Percentiles rank a stretch among this genome's conserved stretches.
phyloP scores from a whole-genome alignment of 2,797 vertebrate genomes.

The Hoplostethus atlanticus region DNA sequence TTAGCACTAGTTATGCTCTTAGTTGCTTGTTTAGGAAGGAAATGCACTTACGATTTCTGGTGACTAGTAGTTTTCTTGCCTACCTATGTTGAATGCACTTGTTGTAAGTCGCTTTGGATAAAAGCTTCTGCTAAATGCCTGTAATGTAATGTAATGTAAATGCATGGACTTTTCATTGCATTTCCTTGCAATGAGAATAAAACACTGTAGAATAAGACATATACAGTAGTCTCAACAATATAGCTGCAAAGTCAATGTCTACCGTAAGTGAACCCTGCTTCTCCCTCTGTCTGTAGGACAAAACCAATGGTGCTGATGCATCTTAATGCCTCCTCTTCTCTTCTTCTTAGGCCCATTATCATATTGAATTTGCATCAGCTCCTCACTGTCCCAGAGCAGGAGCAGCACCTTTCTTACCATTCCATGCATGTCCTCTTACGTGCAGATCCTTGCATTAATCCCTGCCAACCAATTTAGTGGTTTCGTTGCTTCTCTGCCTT shows the following conservation, averaged over 20 bases:
- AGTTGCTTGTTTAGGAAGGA: too few relatives aligned
- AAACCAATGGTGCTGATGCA: constrained; percentile 68
- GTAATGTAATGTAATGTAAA: too few relatives aligned
- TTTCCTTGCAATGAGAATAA: background rate
- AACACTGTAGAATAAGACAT: constrained; percentile 1
- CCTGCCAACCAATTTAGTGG: constrained; percentile 43
- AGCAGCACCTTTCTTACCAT: constrained; percentile 63
- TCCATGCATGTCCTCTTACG: constrained; percentile 60
- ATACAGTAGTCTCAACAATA: constrained; percentile 2
- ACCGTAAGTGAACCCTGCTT: constrained; percentile 31
- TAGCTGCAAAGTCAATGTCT: constrained; percentile 11
- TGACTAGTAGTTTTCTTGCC: too few relatives aligned
- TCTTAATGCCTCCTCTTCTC: constrained; percentile 46
- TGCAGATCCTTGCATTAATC: constrained; percentile 64
- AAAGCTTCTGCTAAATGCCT: too few relatives aligned
- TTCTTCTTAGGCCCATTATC: constrained; percentile 65
- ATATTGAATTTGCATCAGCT: constrained; percentile 70
- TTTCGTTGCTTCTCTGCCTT: constrained; percentile 25
- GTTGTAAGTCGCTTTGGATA: too few relatives aligned
- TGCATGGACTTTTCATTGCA: too few relatives aligned
- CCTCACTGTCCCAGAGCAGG: constrained; percentile 53
- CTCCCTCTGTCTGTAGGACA: constrained; percentile 31
- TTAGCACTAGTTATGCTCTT: too few relatives aligned
- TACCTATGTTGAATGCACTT: too few relatives aligned
- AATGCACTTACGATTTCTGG: too few relatives aligned